Conservation (phyloP, 2,888 invertebrate species). For the Eupithecia inturbata region DNA sequence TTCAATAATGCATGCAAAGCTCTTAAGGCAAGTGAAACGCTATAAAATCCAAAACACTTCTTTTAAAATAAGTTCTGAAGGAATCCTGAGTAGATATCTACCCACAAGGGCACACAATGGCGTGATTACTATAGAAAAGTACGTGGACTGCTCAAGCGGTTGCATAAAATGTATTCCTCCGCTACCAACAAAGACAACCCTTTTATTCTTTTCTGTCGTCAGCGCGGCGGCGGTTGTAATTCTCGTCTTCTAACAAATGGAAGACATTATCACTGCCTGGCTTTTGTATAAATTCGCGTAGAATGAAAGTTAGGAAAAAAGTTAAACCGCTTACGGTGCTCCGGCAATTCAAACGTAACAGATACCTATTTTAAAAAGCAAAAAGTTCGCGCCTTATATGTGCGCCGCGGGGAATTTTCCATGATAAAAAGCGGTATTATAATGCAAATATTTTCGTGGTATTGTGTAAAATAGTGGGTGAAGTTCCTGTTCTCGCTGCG, state of each 20-base stretch:
- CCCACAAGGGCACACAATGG: conserved; percentile 56
- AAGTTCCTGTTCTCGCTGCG: conserved; percentile 45
- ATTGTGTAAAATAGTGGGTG: conserved; percentile 40
- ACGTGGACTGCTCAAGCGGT: conserved; percentile 58
- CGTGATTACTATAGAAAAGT: conserved; percentile 64
- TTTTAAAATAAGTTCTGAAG: conserved; percentile 47
- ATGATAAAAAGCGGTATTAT: conserved; percentile 50
- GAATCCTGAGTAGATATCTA: conserved; percentile 46
- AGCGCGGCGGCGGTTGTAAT: conserved; percentile 69
- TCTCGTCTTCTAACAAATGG: conserved; percentile 80
- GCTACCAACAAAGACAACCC: conserved; percentile 71
- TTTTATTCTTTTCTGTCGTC: conserved; percentile 77
- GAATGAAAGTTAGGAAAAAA: conserved; percentile 75
- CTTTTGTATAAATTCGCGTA: conserved; percentile 79
- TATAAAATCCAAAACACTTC: conserved; percentile 50
- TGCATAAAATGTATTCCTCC: conserved; percentile 75
- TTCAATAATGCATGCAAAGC: conserved; percentile 39
- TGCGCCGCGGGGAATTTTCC: conserved; percentile 51
- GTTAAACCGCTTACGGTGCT: conserved; percentile 70
- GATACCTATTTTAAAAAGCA: conserved; percentile 60
- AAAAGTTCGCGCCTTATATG: conserved; percentile 59
- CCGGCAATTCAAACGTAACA: conserved; percentile 69
- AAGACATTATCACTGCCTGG: conserved; percentile 78
- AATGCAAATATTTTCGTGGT: conserved; percentile 46
- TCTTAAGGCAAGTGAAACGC: conserved; percentile 46